Base-by-base conservation (phyloP, 2,113 vertebrate species). In the Equus przewalskii region DNA sequence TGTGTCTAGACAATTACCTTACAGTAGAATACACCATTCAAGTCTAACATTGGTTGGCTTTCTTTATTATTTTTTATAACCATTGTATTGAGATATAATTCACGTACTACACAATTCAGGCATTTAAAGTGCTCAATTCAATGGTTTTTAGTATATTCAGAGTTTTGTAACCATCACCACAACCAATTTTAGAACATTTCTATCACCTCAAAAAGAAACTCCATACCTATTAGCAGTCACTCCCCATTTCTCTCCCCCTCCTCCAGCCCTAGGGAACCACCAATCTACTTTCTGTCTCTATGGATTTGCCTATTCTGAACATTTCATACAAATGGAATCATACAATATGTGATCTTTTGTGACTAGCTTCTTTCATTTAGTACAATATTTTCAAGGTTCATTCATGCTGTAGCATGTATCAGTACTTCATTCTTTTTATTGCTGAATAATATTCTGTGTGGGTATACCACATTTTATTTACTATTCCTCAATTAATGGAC, bases 191-290 rank as follows among this genome's bases (percentile, higher is more conserved):
- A 56, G 51, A 83, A 94, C 28, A 2, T 41, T 78, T 83, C 70
- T 26, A 90, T 96, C 51, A 91, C 24, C 76, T 79, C 13, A 3
- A 33, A 95, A 86, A 85, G 44, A 92, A 94, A 91, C 18, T 46
- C 49, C 65, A 49, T 44, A 75, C 9, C 86, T 36, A 86, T 78
- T 72, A 93, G 58, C 15, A 88, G 21, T 86, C 36, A 82, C 26
- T 78, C 26, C 7, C 7, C 46, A 76, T 54, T 88, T 54, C 36
- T 36, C 36, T 82, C 65, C 15, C 36, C 51, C 60, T 33, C 5
- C 6, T 7, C 30, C 21, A 79, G 28, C 19, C 64, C 67, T 28
- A 54, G 6, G 75, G 33, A 76, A 85, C 19, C 16, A 96, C 7
- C 73, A 36, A 12, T 75, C 5, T 67, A 84, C 51, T 70, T 94